Percentiles rank a stretch among this genome's conserved stretches.
These are phyloP conservation scores for Acanthopleura granulata DNA, from an alignment of 2,888 invertebrate genomes.

Conservation along the genomic window DNA sequence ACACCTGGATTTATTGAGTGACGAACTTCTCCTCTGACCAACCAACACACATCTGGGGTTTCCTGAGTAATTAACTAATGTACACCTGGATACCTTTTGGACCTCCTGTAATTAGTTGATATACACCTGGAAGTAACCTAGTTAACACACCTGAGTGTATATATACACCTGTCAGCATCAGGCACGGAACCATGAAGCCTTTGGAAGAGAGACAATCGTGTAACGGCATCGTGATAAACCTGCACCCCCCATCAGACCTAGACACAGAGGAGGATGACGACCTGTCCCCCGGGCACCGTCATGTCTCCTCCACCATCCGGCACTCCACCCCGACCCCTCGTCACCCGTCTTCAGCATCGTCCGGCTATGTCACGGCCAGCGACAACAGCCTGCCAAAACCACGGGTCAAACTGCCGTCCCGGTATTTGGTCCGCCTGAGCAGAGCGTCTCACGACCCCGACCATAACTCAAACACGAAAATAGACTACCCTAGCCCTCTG, in stretches of 20 bases:
- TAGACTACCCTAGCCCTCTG: neutral
- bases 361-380: neutral
- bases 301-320: neutral
- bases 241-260: neutral
- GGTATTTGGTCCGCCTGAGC: neutral
- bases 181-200: too few species aligned
- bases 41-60: too few species aligned
- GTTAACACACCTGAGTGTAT: too few species aligned
- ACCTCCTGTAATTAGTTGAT: too few species aligned
- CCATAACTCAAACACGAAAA: neutral
- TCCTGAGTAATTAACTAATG: too few species aligned
- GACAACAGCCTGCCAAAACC: neutral
- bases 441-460: neutral
- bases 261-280: neutral
- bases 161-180: too few species aligned
- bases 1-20: too few species aligned
- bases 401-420: neutral
- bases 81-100: too few species aligned
- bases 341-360: neutral
- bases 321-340: neutral
- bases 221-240: neutral
- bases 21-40: too few species aligned
- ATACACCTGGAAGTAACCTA: too few species aligned
- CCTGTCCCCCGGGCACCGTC: neutral
- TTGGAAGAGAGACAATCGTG: too few species aligned